These are phyloP conservation scores for Lethrus apterus DNA, from an alignment of 1,140 invertebrate genomes.

Conservation along the genomic window DNA sequence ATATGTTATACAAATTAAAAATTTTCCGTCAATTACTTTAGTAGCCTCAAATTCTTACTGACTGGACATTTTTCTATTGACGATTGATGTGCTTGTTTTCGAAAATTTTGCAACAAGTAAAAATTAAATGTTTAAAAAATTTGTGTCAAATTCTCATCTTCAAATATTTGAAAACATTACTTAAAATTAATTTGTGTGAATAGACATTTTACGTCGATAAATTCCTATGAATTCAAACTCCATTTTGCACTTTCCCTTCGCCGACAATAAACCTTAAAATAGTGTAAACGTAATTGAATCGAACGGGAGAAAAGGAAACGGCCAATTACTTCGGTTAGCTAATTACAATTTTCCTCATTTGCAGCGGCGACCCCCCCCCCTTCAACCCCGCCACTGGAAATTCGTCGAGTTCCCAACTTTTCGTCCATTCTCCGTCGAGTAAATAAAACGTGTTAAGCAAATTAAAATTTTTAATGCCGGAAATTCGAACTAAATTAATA, in stretches of 20 bases:
- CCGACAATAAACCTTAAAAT: conserved; percentile 19
- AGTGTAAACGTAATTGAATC: conserved; percentile 28
- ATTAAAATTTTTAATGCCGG: conserved; percentile 5
- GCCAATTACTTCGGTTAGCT: conserved; percentile 28
- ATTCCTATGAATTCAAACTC: conserved; percentile 5
- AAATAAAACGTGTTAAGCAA: conserved; percentile 10
- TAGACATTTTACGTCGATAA: background rate
- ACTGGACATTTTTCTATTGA: no score
- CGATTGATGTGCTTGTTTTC: conserved; percentile 1
- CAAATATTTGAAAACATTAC: no score
- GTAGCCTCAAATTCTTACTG: no score
- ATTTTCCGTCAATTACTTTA: no score
- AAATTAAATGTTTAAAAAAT: conserved; percentile 1
- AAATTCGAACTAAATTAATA: no score
- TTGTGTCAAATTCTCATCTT: no score
- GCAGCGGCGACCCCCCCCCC: no score
- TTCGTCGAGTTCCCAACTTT: background rate
- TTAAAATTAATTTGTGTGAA: background rate
- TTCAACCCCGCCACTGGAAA: no score
- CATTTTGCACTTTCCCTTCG: background rate
- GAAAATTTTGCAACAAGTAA: conserved; percentile 10
- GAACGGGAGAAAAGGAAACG: conserved; percentile 24
- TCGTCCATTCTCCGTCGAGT: background rate
- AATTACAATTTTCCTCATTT: conserved; percentile 21
- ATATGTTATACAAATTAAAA: conserved; percentile 6